phyloP scores from a whole-genome alignment of 2,888 invertebrate genomes.

The Dryobota labecula region DNA sequence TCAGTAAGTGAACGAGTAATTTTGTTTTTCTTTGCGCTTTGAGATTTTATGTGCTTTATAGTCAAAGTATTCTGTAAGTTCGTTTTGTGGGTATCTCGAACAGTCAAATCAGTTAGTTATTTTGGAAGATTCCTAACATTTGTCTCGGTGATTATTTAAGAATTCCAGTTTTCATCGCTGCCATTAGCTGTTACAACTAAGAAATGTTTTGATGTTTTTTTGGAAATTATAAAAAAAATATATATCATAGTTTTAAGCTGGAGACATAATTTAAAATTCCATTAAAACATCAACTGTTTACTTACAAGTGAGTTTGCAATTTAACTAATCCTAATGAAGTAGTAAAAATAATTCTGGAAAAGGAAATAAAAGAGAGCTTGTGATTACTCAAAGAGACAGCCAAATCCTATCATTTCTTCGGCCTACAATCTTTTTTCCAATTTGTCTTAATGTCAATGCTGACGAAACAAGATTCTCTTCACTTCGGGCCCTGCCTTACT shows the following conservation, averaged over 20 bases:
- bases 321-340: constrained; percentile 77
- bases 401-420: constrained; percentile 79
- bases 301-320: constrained; percentile 60
- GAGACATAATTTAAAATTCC: neutral
- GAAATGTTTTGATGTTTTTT: neutral
- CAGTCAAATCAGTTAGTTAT: neutral
- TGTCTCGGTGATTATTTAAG: no score
- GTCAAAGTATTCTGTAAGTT: neutral
- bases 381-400: constrained; percentile 84
- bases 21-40: constrained; percentile 14
- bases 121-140: no score
- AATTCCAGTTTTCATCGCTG: no score
- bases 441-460: constrained; percentile 75
- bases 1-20: constrained; percentile 36
- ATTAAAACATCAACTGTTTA: constrained; percentile 49
- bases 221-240: neutral
- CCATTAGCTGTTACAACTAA: neutral
- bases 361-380: constrained; percentile 74
- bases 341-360: constrained; percentile 76
- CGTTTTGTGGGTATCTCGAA: no score
- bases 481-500: constrained; percentile 59
- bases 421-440: constrained; percentile 80
- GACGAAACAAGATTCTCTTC: constrained; percentile 67
- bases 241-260: neutral
- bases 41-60: constrained; percentile 14